phyloP scores from a whole-genome alignment of 2,113 vertebrate species.

The Campylorhamphus procurvoides region DNA sequence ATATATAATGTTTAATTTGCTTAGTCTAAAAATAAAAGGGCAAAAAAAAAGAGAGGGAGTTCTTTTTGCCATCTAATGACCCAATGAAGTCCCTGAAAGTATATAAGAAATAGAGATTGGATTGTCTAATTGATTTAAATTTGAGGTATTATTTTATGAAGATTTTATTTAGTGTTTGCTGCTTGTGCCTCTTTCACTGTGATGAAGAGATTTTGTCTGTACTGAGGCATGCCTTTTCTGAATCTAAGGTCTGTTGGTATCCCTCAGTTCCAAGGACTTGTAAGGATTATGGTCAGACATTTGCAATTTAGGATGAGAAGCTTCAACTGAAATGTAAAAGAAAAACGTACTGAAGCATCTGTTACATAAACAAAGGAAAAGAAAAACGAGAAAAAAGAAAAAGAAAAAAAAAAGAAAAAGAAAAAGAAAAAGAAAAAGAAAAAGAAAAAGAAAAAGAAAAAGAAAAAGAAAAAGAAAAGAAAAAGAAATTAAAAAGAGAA shows the following conservation, averaged over 20 bases:
- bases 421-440: rapidly evolving
- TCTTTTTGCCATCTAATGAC: background rate
- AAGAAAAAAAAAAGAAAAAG: too few relatives aligned
- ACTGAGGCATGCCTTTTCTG: background rate
- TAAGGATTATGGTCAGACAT: background rate
- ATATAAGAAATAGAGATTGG: background rate
- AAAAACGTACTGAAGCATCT: background rate
- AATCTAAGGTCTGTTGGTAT: background rate
- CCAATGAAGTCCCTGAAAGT: background rate
- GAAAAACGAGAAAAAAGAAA: rapidly evolving
- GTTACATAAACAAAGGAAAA: background rate
- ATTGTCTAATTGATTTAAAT: background rate
- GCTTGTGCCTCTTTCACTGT: background rate
- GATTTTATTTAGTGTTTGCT: background rate
- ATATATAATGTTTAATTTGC: background rate
- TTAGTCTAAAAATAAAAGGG: background rate
- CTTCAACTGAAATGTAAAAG: background rate
- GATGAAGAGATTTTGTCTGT: background rate
- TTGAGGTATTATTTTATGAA: background rate
- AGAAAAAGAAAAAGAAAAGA: too few relatives aligned
- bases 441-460: rapidly evolving
- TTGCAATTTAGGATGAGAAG: background rate
- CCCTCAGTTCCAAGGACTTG: rapidly evolving
- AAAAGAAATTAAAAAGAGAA: too few relatives aligned
- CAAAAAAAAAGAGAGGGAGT: background rate